Evolutionary conservation across 2,888 invertebrate species (phyloP), one percentile per base, ranked within the genome.

Genomic region (Unio pictorum): DNA sequence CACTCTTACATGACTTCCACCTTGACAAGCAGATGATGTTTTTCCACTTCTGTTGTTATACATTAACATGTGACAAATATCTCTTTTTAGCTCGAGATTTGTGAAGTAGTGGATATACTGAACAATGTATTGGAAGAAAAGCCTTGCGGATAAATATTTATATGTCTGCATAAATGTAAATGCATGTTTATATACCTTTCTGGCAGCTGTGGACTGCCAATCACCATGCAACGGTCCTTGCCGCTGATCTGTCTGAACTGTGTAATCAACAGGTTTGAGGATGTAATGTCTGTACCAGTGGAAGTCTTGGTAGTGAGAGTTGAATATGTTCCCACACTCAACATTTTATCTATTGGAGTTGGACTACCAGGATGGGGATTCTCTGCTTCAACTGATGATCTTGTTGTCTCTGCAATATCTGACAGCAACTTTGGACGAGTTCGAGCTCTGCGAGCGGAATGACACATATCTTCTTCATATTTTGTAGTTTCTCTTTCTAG

Each of bases 261-360:
- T 11, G 87, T 78, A 18, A 88, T 79, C 11, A 65, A 72, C 30
- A 73, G 73, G 60, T 72, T 75, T 8, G 87, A 87, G 28, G 77
- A 75, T 17, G 82, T 81, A 56, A 89, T 84, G 69, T 88, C 88
- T 3, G 88, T 88, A 15, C 85, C 85, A 15, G 88, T 89, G 23
- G 86, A 83, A 3, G 88, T 89, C 63, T 69, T 72, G 26, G 84
- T 81, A 30, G 86, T 84, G 54, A 88, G 61, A 7, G 87, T 88
- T n/a, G 84, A 77, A 68, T 84, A 81, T 4, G 84, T 81, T 55
- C 85, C 80, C 4, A 76, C 65, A 67, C 81, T 78, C 63, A 85
- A 60, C 75, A 87, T 74, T 65, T 81, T 81, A 23, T 84, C 83
- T 18, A 81, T 64, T 4, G 79, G 71, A 6, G 75, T 65, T 1